Conservation (phyloP, 1,140 invertebrate species). For the Trissolcus basalis region DNA sequence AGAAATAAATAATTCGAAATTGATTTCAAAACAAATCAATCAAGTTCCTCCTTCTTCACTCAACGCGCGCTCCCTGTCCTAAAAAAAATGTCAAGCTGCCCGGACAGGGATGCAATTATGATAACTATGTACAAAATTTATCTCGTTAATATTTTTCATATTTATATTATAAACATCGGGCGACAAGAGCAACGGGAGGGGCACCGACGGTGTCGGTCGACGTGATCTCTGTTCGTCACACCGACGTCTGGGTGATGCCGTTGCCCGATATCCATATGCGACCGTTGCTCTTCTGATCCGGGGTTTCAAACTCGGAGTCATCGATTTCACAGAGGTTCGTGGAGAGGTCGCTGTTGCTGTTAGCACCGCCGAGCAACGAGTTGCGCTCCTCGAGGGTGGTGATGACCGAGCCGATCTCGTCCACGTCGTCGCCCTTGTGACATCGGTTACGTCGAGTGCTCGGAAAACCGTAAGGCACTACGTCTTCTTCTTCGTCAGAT, state of each 20-base stretch:
- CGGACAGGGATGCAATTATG: conserved; percentile 62
- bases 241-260: conserved; percentile 78
- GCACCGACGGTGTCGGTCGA: conserved; percentile 35
- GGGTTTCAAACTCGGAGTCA: conserved; percentile 86
- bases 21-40: too few species aligned
- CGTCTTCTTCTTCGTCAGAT: conserved; percentile 78
- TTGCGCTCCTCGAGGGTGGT: conserved; percentile 82
- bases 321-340: conserved; percentile 94
- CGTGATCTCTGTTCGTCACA: conserved; percentile 73
- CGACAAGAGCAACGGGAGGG: conserved; percentile 57
- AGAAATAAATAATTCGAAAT: too few species aligned
- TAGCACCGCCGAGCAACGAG: conserved; percentile 83
- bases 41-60: too few species aligned
- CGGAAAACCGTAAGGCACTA: conserved; percentile 82
- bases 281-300: conserved; percentile 77
- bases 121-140: conserved; percentile 66
- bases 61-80: too few species aligned
- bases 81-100: conserved; percentile 60
- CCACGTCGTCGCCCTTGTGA: conserved; percentile 72
- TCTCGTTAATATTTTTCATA: neutral
- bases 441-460: conserved; percentile 78
- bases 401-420: conserved; percentile 78
- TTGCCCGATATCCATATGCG: conserved; percentile 73
- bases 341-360: conserved; percentile 89
- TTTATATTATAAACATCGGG: conserved; percentile 62